Conservation (phyloP, 2,113 vertebrate genomes). For the Channa argus region DNA sequence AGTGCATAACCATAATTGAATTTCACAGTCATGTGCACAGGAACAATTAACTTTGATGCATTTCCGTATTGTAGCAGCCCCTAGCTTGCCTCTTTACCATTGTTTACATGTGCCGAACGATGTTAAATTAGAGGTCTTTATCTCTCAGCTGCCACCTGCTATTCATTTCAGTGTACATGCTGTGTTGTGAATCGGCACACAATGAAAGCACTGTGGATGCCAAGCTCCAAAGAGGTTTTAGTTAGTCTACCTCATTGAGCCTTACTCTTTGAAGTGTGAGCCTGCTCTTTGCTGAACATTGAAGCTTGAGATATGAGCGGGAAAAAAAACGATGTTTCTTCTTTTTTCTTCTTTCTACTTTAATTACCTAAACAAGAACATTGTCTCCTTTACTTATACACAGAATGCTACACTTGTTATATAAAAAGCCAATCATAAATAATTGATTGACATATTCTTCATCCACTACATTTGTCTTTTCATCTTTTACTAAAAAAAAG, state of each 20-base stretch:
- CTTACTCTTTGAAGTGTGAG: constrained; percentile 43
- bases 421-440: too few relatives aligned
- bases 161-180: constrained; percentile 31
- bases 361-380: constrained; percentile 23
- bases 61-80: background rate
- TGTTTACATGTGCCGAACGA: constrained; percentile 25
- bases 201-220: constrained; percentile 20
- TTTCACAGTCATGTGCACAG: constrained; percentile 5
- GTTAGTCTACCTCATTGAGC: constrained; percentile 20
- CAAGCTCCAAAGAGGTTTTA: constrained; percentile 18
- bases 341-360: constrained; percentile 20
- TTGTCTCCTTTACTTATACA: background rate
- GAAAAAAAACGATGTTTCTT: background rate
- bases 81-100: background rate
- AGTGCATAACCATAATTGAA: background rate
- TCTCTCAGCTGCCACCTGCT: constrained; percentile 53
- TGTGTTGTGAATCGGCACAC: constrained; percentile 35
- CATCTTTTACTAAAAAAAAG: constrained; percentile 34
- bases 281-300: constrained; percentile 29
- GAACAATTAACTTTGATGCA: background rate
- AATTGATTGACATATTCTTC: too few relatives aligned
- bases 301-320: constrained; percentile 1
- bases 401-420: too few relatives aligned
- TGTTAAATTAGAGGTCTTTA: constrained; percentile 41
- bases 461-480: background rate